Evolutionary conservation across 1,140 invertebrate genomes (phyloP).

Genomic region (Geopemphigus sp.): DNA sequence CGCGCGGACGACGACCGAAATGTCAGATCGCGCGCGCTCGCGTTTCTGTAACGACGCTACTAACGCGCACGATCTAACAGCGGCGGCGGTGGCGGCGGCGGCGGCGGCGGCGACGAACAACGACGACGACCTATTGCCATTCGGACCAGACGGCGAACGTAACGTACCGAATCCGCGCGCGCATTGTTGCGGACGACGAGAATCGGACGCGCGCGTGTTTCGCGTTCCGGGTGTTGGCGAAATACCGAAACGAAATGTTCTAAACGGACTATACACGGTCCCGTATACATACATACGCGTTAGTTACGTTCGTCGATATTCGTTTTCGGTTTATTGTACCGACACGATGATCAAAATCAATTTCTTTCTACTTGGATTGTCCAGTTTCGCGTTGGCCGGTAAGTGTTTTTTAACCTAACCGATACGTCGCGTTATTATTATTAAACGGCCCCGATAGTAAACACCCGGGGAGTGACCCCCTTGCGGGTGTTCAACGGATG

Average conservation of each 20-base stretch:
- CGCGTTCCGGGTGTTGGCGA: not conserved
- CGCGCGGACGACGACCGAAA: not conserved
- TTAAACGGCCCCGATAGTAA: too few relatives aligned
- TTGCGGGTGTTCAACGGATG: too few relatives aligned
- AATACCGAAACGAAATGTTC: too few relatives aligned
- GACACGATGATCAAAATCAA: constrained; percentile 7
- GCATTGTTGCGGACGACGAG: not conserved
- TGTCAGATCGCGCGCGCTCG: constrained; percentile 24
- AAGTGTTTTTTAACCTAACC: constrained; percentile 3
- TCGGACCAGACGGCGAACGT: not conserved
- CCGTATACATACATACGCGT: not conserved
- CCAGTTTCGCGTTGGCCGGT: not conserved
- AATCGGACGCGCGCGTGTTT: not conserved
- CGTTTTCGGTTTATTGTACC: not conserved
- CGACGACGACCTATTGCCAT: not conserved
- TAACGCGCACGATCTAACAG: constrained; percentile 13
- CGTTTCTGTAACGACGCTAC: not conserved
- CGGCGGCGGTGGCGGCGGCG: not conserved
- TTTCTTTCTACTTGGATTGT: constrained; percentile 5
- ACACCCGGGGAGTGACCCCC: too few relatives aligned
- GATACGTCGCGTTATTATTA: too few relatives aligned
- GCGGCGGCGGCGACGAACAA: not conserved
- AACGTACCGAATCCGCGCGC: not conserved
- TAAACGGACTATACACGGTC: too few relatives aligned
- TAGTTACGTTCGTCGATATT: not conserved